Percentiles rank a stretch among this genome's conserved stretches.
These are phyloP conservation scores for Cepaea nemoralis DNA, from an alignment of 1,140 invertebrate species.

Conservation along the genomic window DNA sequence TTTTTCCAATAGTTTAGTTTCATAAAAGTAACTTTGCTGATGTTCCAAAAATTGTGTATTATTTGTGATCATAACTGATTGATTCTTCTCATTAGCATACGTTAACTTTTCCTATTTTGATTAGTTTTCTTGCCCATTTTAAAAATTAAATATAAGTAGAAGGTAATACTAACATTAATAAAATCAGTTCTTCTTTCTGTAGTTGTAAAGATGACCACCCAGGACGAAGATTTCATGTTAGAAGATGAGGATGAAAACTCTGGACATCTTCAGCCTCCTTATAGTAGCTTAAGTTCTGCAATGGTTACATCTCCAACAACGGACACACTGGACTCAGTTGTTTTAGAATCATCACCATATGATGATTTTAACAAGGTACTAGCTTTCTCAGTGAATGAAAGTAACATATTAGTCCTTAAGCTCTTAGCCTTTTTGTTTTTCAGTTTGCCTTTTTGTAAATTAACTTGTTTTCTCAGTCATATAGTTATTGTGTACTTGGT, in stretches of 20 bases:
- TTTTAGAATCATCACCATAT: conserved; percentile 53
- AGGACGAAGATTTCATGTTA: conserved; percentile 49
- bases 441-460: no score
- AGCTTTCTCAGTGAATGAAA: not conserved
- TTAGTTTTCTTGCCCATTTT: no score
- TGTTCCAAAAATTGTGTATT: no score
- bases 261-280: conserved; percentile 26
- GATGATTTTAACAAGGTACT: conserved; percentile 54
- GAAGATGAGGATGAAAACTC: conserved; percentile 42
- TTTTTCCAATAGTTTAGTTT: no score
- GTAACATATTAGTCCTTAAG: not conserved
- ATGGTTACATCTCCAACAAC: conserved; percentile 53
- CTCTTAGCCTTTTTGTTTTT: no score
- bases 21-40: no score
- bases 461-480: no score
- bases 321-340: conserved; percentile 66
- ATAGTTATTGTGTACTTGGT: not conserved
- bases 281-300: conserved; percentile 27
- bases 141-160: no score
- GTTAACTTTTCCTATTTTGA: no score
- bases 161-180: no score
- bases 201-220: conserved; percentile 47
- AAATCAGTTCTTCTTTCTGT: not conserved
- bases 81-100: no score
- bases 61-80: no score